These are phyloP conservation scores for Acropternis orthonyx DNA, from an alignment of 2,797 vertebrate genomes.

Conservation along the genomic window DNA sequence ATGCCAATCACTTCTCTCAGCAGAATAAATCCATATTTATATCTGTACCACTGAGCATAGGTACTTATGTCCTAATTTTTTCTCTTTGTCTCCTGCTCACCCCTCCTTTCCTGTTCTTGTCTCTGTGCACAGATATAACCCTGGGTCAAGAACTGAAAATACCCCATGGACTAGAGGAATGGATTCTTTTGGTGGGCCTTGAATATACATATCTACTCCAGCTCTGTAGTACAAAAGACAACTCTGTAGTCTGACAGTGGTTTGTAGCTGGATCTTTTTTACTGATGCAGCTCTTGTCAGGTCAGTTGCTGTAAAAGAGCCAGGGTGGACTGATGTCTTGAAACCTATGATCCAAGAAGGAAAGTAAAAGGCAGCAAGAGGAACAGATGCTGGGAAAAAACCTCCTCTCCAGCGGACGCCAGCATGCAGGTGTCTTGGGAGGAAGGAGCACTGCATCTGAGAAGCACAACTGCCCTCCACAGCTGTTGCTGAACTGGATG, in stretches of 20 bases:
- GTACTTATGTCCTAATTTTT: neutral
- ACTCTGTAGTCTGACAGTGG: conserved; percentile 29
- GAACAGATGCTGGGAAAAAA: neutral
- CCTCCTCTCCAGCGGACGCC: neutral
- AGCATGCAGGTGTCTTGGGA: neutral
- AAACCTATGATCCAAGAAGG: neutral
- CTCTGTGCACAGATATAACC: neutral
- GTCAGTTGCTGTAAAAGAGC: neutral
- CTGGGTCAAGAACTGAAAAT: neutral
- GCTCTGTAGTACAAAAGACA: neutral
- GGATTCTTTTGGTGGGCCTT: neutral
- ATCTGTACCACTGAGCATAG: neutral
- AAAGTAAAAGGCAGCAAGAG: neutral
- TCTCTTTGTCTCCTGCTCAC: neutral
- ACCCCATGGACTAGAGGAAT: neutral
- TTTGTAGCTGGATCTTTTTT: conserved; percentile 8
- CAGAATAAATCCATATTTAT: neutral
- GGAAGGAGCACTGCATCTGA: neutral
- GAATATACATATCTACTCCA: neutral
- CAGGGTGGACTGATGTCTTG: neutral
- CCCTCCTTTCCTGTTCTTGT: neutral
- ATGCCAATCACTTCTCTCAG: neutral
- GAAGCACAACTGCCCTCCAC: neutral
- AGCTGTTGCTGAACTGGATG: neutral
- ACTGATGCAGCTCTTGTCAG: neutral